Conservation (phyloP, 2,113 vertebrate genomes). For the Panthera tigris region DNA sequence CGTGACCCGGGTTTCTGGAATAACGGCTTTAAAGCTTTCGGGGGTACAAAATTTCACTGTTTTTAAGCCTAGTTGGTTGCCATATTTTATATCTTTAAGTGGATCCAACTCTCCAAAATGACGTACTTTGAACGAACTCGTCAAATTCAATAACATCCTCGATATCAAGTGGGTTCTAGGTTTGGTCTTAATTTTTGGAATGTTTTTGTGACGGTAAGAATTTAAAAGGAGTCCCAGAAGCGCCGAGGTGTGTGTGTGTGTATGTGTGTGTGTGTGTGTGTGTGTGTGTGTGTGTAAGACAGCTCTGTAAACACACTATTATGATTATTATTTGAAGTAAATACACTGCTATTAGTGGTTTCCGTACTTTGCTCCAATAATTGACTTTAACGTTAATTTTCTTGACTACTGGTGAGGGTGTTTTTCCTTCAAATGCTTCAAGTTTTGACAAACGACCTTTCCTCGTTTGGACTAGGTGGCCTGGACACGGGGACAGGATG, state of each 20-base stretch:
- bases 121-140: conserved; percentile 87
- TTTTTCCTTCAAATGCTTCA: conserved; percentile 78
- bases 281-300: conserved; percentile 50
- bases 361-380: conserved; percentile 67
- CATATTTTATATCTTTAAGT: conserved; percentile 87
- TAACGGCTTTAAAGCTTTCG: conserved; percentile 67
- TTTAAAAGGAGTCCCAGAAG: conserved; percentile 72
- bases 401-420: conserved; percentile 61
- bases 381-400: conserved; percentile 74
- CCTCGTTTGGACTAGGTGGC: conserved; percentile 75
- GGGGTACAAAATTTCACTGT: conserved; percentile 73
- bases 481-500: conserved; percentile 72
- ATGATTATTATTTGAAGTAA: conserved; percentile 79
- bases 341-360: conserved; percentile 69
- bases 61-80: conserved; percentile 85
- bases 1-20: conserved; percentile 84
- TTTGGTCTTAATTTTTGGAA: conserved; percentile 79
- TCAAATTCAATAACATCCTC: conserved; percentile 82
- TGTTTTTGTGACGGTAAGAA: conserved; percentile 78
- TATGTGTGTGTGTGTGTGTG: no score
- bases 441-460: conserved; percentile 83
- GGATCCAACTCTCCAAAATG: conserved; percentile 86
- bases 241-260: conserved; percentile 11
- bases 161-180: conserved; percentile 79
- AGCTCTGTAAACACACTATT: conserved; percentile 84